Evolutionary conservation across 1,140 invertebrate species (phyloP), one percentile per base, ranked within the genome.

Genomic region (Geopemphigus sp.): DNA sequence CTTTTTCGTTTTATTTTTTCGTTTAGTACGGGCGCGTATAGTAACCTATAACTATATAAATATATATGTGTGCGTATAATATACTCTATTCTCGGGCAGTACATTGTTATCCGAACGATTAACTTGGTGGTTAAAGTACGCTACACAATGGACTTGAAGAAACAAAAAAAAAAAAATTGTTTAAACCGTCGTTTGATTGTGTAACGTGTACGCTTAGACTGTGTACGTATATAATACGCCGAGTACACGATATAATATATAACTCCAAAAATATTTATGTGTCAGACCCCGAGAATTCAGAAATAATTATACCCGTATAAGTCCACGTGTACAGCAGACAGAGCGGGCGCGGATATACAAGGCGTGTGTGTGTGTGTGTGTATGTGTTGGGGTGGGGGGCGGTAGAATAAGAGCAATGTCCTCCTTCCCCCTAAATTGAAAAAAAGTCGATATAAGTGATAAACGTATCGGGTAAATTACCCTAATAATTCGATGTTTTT

Each of bases 31-130:
- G 11, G 5, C 8, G 11, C 47, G 47, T 39, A 14, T 12, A 50
- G 5, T 50, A 50, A 14, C 14, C 47, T 12, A 12, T 50, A 50
- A 5, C n/a, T n/a, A n/a, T n/a, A n/a, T n/a, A n/a, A 12, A 12
- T 50, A 12, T 50, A 50, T 11, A 39, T 39, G n/a, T 64, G 39
- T 59, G 22, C 26, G 11, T 24, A 24, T 66, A 45, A 22, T 50
- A 26, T 70, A 10, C 66, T 70, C 45, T 54, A 54, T 54, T 29
- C 47, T n/a, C 26, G 47, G 53, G 24, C 68, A 54, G 24, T 47
- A 29, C 50, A 72, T 72, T 72, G 68, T 72, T 72, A 72, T 72
- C 68, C 26, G 47, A 72, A 72, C 68, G 68, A 70, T 70, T 70
- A 70, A 70, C 45, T 70, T 17, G 66, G 68, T 29, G 68, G 68